Evolutionary conservation across 2,797 vertebrate genomes (phyloP).

Genomic region (Erethizon dorsatum): DNA sequence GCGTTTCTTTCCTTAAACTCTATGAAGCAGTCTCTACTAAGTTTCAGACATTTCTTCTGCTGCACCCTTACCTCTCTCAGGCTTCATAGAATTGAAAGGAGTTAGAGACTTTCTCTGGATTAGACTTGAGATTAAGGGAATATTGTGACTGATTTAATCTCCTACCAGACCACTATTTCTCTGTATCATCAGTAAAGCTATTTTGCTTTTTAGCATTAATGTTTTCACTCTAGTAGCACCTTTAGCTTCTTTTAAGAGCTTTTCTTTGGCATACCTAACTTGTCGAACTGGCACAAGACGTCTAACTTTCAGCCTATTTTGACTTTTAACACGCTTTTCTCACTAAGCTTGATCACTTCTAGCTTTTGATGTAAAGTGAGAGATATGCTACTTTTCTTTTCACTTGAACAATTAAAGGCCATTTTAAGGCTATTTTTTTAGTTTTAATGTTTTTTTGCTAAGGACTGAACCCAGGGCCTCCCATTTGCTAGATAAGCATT

Average conservation of each 20-base stretch:
- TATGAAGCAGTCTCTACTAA: background rate
- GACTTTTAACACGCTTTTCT: background rate
- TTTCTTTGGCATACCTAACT: slow-evolving; percentile 27
- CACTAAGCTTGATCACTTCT: background rate
- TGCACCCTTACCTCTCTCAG: background rate
- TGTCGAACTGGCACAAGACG: slow-evolving; percentile 6
- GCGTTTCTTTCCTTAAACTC: background rate
- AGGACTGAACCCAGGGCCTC: background rate
- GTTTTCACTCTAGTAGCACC: background rate
- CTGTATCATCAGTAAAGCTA: background rate
- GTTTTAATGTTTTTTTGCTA: background rate
- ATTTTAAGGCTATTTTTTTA: background rate
- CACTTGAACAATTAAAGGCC: background rate
- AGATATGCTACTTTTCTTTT: background rate
- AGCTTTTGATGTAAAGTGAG: slow-evolving; percentile 3
- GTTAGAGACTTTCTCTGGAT: background rate
- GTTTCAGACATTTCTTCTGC: background rate
- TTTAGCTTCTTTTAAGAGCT: background rate
- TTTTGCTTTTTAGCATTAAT: slow-evolving; percentile 10
- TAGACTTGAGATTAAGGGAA: background rate
- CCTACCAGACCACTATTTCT: background rate
- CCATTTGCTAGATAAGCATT: background rate
- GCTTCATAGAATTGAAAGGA: background rate
- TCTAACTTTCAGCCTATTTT: background rate
- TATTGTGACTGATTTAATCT: background rate